Conservation (phyloP, 2,797 vertebrate genomes). For the Zonotrichia albicollis region DNA sequence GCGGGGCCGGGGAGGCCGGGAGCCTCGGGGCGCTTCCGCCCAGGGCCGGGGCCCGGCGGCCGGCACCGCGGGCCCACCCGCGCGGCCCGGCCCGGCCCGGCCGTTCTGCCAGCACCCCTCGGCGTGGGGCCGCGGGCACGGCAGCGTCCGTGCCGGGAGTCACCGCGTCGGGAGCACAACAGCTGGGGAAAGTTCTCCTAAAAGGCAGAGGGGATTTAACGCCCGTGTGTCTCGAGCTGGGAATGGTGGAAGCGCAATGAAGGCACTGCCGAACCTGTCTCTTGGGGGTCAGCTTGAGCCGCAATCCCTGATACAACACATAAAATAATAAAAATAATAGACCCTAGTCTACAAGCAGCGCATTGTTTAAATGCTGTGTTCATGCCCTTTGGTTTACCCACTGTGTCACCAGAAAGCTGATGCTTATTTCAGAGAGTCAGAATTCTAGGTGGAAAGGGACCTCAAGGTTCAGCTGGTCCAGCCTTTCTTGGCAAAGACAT, state of each 20-base stretch:
- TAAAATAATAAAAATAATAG: neutral
- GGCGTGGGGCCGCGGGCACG: neutral
- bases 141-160: neutral
- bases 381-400: neutral
- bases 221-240: neutral
- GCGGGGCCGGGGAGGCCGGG: no score
- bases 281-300: neutral
- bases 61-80: neutral
- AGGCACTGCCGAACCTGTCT: fast-evolving
- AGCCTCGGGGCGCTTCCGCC: neutral
- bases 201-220: neutral
- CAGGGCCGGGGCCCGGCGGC: neutral
- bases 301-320: no score
- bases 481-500: neutral
- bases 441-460: neutral
- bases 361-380: neutral
- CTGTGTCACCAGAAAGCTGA: neutral
- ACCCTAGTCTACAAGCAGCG: neutral
- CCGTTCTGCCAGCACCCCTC: neutral
- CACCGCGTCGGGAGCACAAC: fast-evolving
- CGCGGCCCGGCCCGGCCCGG: neutral
- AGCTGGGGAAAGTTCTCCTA: neutral
- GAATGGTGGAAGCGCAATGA: neutral
- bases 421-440: neutral
- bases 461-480: neutral